Conservation (phyloP, 92 coral and sea anemone genomes). For the Phenganax stokvisi region DNA sequence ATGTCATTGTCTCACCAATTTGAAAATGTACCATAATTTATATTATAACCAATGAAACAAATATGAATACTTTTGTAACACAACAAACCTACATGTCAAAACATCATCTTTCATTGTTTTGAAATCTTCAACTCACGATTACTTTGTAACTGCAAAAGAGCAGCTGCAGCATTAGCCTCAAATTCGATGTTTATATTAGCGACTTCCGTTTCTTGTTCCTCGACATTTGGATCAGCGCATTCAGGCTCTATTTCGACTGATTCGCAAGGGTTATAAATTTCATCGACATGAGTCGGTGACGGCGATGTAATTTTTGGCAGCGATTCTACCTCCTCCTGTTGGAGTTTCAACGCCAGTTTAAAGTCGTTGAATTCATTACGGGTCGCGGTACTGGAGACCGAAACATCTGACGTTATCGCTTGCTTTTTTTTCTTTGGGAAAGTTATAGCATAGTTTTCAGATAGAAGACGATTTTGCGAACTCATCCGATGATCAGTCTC, state of each 20-base stretch:
- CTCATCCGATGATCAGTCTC: conserved; percentile 34
- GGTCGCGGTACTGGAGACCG: neutral
- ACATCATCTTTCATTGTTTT: neutral
- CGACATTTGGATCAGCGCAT: neutral
- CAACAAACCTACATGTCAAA: neutral
- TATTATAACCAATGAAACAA: no score
- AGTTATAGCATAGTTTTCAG: conserved; percentile 38
- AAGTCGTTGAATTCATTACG: conserved; percentile 38
- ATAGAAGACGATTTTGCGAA: conserved; percentile 38
- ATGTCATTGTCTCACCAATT: no score
- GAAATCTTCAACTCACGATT: neutral
- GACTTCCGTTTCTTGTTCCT: neutral
- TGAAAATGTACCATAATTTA: no score
- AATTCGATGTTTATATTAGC: conserved; percentile 9
- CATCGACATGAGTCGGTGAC: neutral
- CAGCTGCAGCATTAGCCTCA: conserved; percentile 43
- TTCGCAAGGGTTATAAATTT: neutral
- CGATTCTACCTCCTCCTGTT: conserved; percentile 46
- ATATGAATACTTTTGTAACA: no score
- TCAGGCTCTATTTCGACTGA: no score
- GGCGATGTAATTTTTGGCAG: neutral
- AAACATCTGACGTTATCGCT: neutral
- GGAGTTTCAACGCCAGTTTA: conserved; percentile 47
- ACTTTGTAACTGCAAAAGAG: conserved; percentile 30
- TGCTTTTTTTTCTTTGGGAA: conserved; percentile 14